A percentile compares a stretch with the other conserved stretches of the same genome.
Conservation (phyloP, 1,140 invertebrate genomes). For the Drosophila cardini region DNA sequence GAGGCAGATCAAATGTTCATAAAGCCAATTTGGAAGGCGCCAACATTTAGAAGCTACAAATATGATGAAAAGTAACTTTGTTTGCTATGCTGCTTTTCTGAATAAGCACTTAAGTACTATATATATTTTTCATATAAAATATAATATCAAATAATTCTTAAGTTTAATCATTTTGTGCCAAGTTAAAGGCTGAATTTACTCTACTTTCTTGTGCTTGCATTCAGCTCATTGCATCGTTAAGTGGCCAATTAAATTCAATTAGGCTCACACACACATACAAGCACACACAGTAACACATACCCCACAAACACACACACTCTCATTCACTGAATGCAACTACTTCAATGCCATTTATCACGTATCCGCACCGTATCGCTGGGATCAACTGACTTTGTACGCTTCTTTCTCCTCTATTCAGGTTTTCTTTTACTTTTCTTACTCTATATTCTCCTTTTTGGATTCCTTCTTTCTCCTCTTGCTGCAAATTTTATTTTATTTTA, state of each 20-base stretch:
- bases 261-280: conserved; percentile 32
- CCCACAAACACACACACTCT: conserved; percentile 13
- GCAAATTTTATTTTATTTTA: conserved; percentile 56
- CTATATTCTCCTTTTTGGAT: too few relatives aligned
- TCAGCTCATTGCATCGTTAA: conserved; percentile 69
- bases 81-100: too few relatives aligned
- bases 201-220: conserved; percentile 37
- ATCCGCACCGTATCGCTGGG: conserved; percentile 12
- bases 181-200: conserved; percentile 32
- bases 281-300: conserved; percentile 13
- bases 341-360: conserved; percentile 57
- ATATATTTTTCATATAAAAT: too few relatives aligned
- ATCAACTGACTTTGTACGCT: conserved; percentile 15
- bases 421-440: too few relatives aligned
- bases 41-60: too few relatives aligned
- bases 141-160: too few relatives aligned
- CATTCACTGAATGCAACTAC: conserved; percentile 13
- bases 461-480: background rate
- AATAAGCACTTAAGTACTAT: too few relatives aligned
- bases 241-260: conserved; percentile 79
- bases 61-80: too few relatives aligned
- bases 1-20: conserved; percentile 53
- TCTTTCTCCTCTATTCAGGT: background rate
- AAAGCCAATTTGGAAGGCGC: background rate
- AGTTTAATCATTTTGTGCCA: background rate